Conservation (phyloP, 2,797 vertebrate species). For the Aselliscus stoliczkanus region DNA sequence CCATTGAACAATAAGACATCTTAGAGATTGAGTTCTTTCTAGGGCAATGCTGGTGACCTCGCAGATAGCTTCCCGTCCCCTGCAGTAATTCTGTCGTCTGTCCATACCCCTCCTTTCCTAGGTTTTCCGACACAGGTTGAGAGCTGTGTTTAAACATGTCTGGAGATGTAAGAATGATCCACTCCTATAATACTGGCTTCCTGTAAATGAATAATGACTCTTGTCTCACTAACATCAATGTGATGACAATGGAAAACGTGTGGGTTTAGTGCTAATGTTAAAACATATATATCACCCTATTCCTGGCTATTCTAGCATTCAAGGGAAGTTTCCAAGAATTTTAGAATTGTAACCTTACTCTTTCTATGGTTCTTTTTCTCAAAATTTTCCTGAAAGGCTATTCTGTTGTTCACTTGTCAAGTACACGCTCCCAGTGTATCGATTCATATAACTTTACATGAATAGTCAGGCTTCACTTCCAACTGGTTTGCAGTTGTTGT, state of each 20-base stretch:
- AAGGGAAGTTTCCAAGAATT: background rate
- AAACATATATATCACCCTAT: background rate
- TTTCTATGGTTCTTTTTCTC: background rate
- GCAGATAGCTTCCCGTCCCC: background rate
- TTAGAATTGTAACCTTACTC: background rate
- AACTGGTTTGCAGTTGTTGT: background rate
- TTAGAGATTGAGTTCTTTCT: background rate
- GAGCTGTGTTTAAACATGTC: background rate
- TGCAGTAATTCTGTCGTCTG: background rate
- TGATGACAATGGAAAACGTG: background rate
- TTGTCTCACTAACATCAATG: background rate
- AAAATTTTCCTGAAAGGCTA: background rate
- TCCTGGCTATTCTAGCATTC: background rate
- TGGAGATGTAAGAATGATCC: background rate
- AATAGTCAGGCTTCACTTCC: background rate
- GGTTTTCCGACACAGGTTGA: background rate
- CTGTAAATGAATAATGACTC: background rate
- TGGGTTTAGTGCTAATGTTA: background rate
- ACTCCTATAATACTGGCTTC: background rate
- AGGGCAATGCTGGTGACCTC: background rate
- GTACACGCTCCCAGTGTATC: background rate
- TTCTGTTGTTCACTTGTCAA: background rate
- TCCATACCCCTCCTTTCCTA: background rate
- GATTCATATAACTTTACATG: background rate
- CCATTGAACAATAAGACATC: background rate